Base-by-base conservation (phyloP, 2,797 vertebrate species). In the Microhierax caerulescens region DNA sequence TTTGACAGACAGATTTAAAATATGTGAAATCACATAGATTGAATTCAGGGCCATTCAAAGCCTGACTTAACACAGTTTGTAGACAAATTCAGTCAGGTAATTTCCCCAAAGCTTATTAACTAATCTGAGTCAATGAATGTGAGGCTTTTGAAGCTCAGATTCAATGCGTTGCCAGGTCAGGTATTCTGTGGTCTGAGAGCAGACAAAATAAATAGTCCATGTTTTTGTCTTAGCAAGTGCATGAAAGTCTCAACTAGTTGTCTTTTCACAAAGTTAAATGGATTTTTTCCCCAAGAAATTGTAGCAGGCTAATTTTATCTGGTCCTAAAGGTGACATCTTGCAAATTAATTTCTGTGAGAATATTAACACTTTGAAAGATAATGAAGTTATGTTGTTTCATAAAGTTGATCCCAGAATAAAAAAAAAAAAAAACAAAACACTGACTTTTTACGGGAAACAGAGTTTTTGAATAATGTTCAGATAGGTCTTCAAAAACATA, bases 61-160 rank as follows among this genome's bases (percentile, higher is more conserved):
- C 97, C 14, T 97, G 79, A n/a, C 97, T 97, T 97, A 79, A 98
- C 94, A n/a, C 98, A 98, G 91, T 98, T 98, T 50, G 83, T 18
- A 19, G 98, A 98, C 53, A 98, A 97, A 96, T 98, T 98, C 8
- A 98, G 97, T 67, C 97, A 99, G 27, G 97, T 95, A 57, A 98
- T 98, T 79, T 99, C 79, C 34, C 69, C 85, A 89, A 98, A 99
- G 20, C 90, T 95, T 20, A 77, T 89, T 67, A 72, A 72, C 16
- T 28, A 97, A 63, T 98, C 10, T 36, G 96, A 97, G 21, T 98
- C 97, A 95, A 99, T 98, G 91, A 98, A 98, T 74, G 98, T 98
- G 34, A 98, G 79, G 67, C 97, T 98, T 86, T 99, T 98, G 74
- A 97, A 98, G 80, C 96, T 98, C 39, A 98, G 93, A 79, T 95